Conservation (phyloP, 2,113 vertebrate species). For the Dendrocopos noguchii region DNA sequence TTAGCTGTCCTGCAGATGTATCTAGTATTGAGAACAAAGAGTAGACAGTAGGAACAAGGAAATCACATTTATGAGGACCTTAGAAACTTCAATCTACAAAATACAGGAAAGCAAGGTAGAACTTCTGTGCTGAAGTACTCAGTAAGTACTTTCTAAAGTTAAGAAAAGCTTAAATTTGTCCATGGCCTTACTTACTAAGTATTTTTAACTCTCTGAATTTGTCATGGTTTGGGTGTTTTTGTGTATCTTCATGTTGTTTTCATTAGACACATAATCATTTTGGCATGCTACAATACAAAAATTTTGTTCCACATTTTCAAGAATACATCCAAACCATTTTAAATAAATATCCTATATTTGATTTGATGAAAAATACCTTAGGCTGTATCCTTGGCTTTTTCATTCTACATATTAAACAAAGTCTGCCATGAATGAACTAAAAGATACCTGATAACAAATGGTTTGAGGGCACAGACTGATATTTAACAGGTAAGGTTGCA, state of each 20-base stretch:
- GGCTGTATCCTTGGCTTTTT: slow-evolving; percentile 9
- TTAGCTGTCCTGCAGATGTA: not conserved
- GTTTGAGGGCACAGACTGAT: slow-evolving; percentile 71
- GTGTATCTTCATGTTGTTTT: not conserved
- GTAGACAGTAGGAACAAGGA: not conserved
- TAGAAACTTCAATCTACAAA: not conserved
- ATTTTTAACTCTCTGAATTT: not conserved
- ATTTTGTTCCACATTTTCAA: not conserved
- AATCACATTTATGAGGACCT: not conserved
- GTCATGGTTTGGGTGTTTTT: not conserved
- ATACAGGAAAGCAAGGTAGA: not conserved
- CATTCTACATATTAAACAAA: slow-evolving; percentile 24
- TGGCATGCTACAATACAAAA: not conserved
- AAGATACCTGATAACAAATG: slow-evolving; percentile 66
- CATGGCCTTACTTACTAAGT: not conserved
- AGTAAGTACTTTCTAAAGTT: not conserved
- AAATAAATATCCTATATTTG: not conserved
- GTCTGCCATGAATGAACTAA: slow-evolving; percentile 41
- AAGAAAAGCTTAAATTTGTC: not conserved
- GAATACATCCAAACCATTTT: slow-evolving; percentile 1
- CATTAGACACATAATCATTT: not conserved
- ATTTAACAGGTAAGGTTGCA: slow-evolving; percentile 76
- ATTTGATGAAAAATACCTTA: slow-evolving; percentile 8
- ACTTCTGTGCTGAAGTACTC: not conserved
- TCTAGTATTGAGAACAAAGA: not conserved